phyloP scores from a whole-genome alignment of 2,888 invertebrate genomes.

The Drosophila fulvimacula region DNA sequence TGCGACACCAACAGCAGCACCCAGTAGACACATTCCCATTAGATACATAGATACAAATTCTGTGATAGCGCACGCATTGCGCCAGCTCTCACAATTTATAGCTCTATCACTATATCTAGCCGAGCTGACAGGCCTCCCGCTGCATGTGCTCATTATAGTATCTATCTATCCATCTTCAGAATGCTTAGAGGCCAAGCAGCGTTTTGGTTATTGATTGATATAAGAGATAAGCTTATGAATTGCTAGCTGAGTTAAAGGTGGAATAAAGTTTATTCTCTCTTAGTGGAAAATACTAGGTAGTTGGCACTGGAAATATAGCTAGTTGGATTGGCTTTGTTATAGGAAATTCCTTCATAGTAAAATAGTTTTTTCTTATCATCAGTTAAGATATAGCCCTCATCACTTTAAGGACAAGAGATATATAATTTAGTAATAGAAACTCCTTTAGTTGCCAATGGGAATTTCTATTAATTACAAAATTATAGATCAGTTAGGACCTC shows the following conservation, averaged over 20 bases:
- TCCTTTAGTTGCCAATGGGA: too few relatives aligned
- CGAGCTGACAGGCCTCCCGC: constrained; percentile 16
- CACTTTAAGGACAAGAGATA: too few relatives aligned
- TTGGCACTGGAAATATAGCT: not conserved
- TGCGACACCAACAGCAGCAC: constrained; percentile 37
- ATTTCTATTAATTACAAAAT: too few relatives aligned
- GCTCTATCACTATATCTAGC: constrained; percentile 11
- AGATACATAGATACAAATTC: constrained; percentile 45
- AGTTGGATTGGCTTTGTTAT: too few relatives aligned
- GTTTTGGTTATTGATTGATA: not conserved
- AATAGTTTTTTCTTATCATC: too few relatives aligned
- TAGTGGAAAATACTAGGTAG: too few relatives aligned
- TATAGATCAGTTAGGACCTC: too few relatives aligned
- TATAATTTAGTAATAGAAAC: too few relatives aligned
- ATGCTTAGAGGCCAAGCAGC: constrained; percentile 12
- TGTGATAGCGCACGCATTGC: constrained; percentile 69
- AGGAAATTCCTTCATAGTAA: too few relatives aligned
- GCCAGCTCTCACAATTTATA: constrained; percentile 60
- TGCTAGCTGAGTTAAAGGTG: not conserved
- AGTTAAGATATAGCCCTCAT: too few relatives aligned
- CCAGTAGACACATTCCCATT: constrained; percentile 41
- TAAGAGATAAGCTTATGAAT: constrained; percentile 1
- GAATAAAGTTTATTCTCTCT: too few relatives aligned
- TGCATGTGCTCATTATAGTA: constrained; percentile 59
- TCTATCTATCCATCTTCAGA: constrained; percentile 35